Conservation (phyloP, 2,888 invertebrate species). For the Acanthopleura granulata region DNA sequence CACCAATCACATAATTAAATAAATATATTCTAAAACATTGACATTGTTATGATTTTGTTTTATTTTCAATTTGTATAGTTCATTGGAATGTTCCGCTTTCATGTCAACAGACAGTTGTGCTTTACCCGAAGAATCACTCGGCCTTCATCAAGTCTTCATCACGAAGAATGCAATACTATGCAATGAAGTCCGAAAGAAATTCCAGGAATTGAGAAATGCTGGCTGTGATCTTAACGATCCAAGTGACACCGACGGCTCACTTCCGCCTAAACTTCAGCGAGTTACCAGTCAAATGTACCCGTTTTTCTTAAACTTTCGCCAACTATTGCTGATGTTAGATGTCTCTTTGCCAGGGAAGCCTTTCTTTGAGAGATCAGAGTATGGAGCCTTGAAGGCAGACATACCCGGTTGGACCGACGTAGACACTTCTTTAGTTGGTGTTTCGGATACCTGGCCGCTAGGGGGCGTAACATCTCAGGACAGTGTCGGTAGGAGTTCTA, state of each 20-base stretch:
- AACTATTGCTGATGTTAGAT: neutral
- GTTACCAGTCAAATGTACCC: neutral
- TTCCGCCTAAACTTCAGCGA: neutral
- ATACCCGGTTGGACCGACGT: neutral
- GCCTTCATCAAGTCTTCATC: conserved; percentile 50
- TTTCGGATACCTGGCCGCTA: neutral
- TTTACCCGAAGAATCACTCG: conserved; percentile 15
- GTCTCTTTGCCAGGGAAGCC: neutral
- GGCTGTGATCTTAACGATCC: conserved; percentile 34
- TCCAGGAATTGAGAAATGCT: conserved; percentile 52
- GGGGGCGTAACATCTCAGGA: no score
- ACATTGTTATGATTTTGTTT: no score
- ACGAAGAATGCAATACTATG: conserved; percentile 60
- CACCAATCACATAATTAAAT: no score
- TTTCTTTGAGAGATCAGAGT: neutral
- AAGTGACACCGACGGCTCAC: no score
- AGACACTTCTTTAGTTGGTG: neutral
- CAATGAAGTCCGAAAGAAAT: conserved; percentile 59
- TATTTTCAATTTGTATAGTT: no score
- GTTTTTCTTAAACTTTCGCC: neutral
- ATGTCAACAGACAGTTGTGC: no score
- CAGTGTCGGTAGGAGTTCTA: conserved; percentile 25
- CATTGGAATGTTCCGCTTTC: no score
- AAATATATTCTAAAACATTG: no score
- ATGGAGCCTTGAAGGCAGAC: neutral